Conservation (phyloP, 2,113 vertebrate genomes). For the Poeciliopsis retropinna region DNA sequence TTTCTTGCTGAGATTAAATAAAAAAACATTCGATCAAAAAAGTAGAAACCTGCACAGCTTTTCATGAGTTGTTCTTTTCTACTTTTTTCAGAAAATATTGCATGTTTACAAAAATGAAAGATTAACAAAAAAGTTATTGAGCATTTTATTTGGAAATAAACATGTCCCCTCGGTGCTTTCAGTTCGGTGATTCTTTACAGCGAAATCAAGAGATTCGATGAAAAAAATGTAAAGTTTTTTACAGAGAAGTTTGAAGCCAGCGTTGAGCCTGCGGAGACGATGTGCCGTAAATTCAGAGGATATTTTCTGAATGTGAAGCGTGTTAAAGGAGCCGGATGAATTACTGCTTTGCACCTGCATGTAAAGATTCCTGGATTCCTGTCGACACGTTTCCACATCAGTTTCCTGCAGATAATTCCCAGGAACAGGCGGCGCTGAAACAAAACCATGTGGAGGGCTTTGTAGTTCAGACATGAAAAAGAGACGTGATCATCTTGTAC, state of each 20-base stretch:
- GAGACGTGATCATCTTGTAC: not conserved
- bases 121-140: no score
- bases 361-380: not conserved
- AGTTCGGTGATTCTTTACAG: no score
- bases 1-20: no score
- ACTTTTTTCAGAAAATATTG: no score
- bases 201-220: not conserved
- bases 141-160: no score
- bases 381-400: not conserved
- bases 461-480: not conserved
- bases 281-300: no score
- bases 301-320: not conserved
- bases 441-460: not conserved
- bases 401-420: conserved; percentile 13
- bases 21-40: no score
- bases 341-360: not conserved
- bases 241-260: not conserved
- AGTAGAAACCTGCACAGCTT: no score
- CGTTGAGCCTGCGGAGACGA: no score
- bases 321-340: not conserved
- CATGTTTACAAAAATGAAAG: no score
- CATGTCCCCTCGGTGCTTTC: no score
- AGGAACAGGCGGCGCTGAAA: not conserved
- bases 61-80: no score
- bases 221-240: not conserved